Evolutionary conservation across 2,888 invertebrate species (phyloP).

Genomic region (Agrochola macilenta): DNA sequence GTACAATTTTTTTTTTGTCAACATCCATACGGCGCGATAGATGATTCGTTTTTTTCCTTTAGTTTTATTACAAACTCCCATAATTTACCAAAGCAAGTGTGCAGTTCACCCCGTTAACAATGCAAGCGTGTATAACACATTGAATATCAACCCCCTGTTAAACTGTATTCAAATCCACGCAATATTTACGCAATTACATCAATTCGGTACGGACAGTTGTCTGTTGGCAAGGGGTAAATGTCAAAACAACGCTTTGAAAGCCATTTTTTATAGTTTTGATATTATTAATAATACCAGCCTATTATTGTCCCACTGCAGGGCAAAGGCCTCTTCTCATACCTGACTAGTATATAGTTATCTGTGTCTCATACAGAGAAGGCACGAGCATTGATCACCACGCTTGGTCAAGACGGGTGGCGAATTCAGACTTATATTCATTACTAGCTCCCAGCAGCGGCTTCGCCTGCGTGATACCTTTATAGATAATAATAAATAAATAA

Average conservation of each 20-base stretch:
- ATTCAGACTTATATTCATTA: no score
- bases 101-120: slow-evolving; percentile 34
- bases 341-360: no score
- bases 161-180: slow-evolving; percentile 60
- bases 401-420: no score
- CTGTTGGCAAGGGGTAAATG: slow-evolving; percentile 55
- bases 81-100: slow-evolving; percentile 16
- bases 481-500: no score
- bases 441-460: no score
- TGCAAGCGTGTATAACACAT: slow-evolving; percentile 38
- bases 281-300: not conserved
- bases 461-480: no score
- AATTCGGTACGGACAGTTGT: slow-evolving; percentile 62
- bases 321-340: no score
- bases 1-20: no score
- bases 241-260: slow-evolving; percentile 53
- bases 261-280: slow-evolving; percentile 38
- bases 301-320: not conserved
- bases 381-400: no score
- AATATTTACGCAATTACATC: slow-evolving; percentile 60
- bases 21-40: no score
- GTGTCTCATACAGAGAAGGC: no score
- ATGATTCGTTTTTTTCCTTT: not conserved
- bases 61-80: not conserved
- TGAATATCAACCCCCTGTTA: slow-evolving; percentile 29